Conservation (phyloP, 2,888 invertebrate genomes). For the Acrocyrtus sp. region DNA sequence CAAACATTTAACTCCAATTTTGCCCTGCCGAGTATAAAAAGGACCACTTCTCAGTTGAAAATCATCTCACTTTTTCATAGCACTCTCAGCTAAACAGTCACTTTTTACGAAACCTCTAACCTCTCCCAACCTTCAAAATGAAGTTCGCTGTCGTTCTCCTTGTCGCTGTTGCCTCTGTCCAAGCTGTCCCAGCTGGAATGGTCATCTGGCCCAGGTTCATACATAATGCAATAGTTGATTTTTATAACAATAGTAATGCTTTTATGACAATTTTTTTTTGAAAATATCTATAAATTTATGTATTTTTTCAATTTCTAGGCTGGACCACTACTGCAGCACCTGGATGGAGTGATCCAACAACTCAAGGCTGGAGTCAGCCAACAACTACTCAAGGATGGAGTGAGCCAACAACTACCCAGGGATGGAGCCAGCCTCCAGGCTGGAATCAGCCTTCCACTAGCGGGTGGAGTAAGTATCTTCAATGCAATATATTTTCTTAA, state of each 20-base stretch:
- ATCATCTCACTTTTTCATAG: neutral
- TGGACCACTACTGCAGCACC: neutral
- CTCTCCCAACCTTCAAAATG: neutral
- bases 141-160: neutral
- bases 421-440: neutral
- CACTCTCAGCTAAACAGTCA: neutral
- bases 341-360: neutral
- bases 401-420: neutral
- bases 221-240: no score
- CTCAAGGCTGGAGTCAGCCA: neutral
- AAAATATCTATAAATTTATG: no score
- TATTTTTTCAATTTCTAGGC: neutral
- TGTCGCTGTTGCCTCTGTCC: neutral
- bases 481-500: neutral
- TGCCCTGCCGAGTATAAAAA: neutral
- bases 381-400: conserved; percentile 4
- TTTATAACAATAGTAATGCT: no score
- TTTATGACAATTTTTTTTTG: no score
- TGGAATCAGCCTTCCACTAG: no score
- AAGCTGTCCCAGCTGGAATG: neutral
- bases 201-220: no score
- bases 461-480: conserved; percentile 1
- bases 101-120: neutral
- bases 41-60: neutral
- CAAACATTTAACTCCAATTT: no score